Percentiles rank a stretch among this genome's conserved stretches.
phyloP scores from a whole-genome alignment of 2,113 vertebrate genomes.

The Anoplopoma fimbria region DNA sequence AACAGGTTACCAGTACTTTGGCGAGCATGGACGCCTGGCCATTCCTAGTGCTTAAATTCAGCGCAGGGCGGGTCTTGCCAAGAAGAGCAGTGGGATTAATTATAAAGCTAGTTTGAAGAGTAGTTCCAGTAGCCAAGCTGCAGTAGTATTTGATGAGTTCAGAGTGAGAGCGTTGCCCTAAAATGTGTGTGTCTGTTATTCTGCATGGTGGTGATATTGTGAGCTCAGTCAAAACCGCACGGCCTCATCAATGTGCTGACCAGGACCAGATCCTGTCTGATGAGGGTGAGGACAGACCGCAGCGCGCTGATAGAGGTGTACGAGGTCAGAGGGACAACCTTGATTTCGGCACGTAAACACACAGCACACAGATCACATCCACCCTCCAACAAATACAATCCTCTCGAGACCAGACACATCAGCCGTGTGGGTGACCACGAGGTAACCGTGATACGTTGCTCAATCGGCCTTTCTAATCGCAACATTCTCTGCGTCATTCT shows the following conservation, averaged over 20 bases:
- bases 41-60: too few species aligned
- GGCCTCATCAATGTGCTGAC: constrained; percentile 42
- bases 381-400: constrained; percentile 9
- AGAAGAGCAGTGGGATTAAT: too few species aligned
- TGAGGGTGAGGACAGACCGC: constrained; percentile 43
- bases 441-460: not conserved
- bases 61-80: too few species aligned
- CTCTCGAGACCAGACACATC: not conserved
- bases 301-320: constrained; percentile 32
- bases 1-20: too few species aligned
- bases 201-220: constrained; percentile 1
- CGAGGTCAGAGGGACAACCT: constrained; percentile 40
- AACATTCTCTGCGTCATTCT: not conserved
- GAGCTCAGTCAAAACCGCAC: not conserved
- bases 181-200: constrained; percentile 2
- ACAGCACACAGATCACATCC: constrained; percentile 3
- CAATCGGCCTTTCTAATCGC: constrained; percentile 4
- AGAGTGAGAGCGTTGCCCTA: too few species aligned
- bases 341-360: constrained; percentile 35
- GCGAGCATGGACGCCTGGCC: too few species aligned
- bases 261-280: not conserved
- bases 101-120: too few species aligned
- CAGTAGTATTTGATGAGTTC: too few species aligned
- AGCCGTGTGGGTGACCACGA: not conserved
- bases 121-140: too few species aligned